A percentile compares a stretch with the other conserved stretches of the same genome.
Evolutionary conservation across 1,140 invertebrate genomes (phyloP).

Genomic region (Caenorhabditis briggsae): DNA sequence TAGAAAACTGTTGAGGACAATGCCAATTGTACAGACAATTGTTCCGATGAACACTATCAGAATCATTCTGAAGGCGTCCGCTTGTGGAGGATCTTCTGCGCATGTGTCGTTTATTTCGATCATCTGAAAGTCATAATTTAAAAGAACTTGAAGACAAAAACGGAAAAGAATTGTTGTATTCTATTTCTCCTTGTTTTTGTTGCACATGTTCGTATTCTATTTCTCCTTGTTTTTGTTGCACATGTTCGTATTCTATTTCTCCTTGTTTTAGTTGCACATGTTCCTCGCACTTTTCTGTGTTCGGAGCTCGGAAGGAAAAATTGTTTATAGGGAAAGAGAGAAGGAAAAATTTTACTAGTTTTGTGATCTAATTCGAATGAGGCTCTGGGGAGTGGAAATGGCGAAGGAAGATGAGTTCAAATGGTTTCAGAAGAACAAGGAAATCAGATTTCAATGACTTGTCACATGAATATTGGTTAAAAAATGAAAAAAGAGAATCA

Average conservation of each 20-base stretch:
- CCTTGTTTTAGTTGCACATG: background rate
- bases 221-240: too few relatives aligned
- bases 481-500: too few relatives aligned
- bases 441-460: background rate
- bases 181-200: too few relatives aligned
- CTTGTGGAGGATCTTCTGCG: constrained; percentile 42
- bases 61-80: constrained; percentile 31
- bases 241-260: too few relatives aligned
- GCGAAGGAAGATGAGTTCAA: background rate
- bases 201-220: too few relatives aligned
- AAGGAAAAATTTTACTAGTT: background rate
- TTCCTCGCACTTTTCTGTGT: constrained; percentile 15
- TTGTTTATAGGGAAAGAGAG: background rate
- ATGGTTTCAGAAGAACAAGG: background rate
- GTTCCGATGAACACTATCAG: constrained; percentile 18
- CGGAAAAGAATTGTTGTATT: background rate
- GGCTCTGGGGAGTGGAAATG: background rate
- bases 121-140: constrained; percentile 7
- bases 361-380: background rate
- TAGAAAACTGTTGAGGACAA: constrained; percentile 43
- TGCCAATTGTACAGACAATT: constrained; percentile 10
- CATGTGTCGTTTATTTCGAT: constrained; percentile 50
- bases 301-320: background rate
- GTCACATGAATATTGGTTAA: too few relatives aligned
- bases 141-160: background rate